Base-by-base conservation (phyloP, 2,888 invertebrate genomes). In the Isotomurus palustris region DNA sequence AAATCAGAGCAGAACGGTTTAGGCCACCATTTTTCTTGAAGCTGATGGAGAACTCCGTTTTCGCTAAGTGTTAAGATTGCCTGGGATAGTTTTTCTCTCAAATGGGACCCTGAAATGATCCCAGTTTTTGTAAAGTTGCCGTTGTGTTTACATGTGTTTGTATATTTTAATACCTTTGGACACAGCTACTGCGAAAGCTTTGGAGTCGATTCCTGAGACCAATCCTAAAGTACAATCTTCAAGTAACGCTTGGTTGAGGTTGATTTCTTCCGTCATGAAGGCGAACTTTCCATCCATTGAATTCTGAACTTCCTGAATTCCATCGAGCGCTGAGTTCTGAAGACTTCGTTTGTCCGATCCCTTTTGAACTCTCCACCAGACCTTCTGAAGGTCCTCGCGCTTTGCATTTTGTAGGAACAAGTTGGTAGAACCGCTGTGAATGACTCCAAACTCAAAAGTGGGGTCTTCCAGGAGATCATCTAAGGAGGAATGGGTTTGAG, bases 281-380 rank as follows among this genome's bases (percentile, higher is more conserved):
- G 67, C 69, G 59, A 48, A 67, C 35, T 62, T 55, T 50, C 67
- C 69, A 36, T 66, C 53, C 12, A 8, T 12, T 1, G 62, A 57
- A 5, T 50, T 35, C 32, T 52, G 44, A 12, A 69, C 69, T 48
- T 63, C 59, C 25, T 66, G 58, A 21, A 69, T 64, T 8, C 67
- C 69, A 10, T 48, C 53, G 2, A 14, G 6, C 19, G 57, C 44
- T 2, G 57, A 50, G 2, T 54, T 19, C 27, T 62, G 64, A 27
- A 65, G 61, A 22, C 53, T 62, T 19, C 55, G 36, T 27, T 53
- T 51, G 10, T 64, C 58, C 6, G 57, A 57, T 21, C 56, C 52
- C 36, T 56, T 59, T 41, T 68, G 67, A 10, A 69, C 58, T 25
- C 63, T 59, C 69, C 69, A 69, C 69, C 69, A 69, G 50, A 67